A percentile compares a stretch with the other conserved stretches of the same genome.
phyloP scores from a whole-genome alignment of 2,113 vertebrate species.

The Phoxinus phoxinus region DNA sequence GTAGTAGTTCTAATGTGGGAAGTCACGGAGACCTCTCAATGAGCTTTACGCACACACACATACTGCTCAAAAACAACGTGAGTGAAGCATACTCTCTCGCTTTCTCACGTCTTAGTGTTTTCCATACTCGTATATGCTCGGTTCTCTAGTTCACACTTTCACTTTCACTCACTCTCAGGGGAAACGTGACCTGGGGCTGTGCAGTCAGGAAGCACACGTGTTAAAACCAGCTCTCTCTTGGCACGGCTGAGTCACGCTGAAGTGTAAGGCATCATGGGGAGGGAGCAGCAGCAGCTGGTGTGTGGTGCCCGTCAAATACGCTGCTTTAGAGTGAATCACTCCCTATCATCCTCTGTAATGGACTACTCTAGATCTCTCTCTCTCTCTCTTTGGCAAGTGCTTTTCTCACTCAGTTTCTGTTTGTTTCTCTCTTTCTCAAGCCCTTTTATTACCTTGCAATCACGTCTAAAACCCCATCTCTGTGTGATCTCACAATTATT shows the following conservation, averaged over 20 bases:
- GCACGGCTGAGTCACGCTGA: constrained; percentile 63
- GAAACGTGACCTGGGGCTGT: constrained; percentile 71
- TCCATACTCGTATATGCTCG: background rate
- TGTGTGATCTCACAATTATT: background rate
- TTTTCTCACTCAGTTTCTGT: background rate
- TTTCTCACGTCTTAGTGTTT: background rate
- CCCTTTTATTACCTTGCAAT: background rate
- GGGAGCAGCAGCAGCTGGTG: constrained; percentile 66
- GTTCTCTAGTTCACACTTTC: constrained; percentile 19
- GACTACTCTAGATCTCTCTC: constrained; percentile 37
- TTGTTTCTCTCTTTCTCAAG: background rate
- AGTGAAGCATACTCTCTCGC: background rate
- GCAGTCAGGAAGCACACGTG: constrained; percentile 69
- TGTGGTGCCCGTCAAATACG: constrained; percentile 68
- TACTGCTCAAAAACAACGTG: constrained; percentile 1
- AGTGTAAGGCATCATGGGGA: constrained; percentile 33
- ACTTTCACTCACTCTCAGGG: constrained; percentile 43
- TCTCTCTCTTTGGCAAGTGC: background rate
- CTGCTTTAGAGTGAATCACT: constrained; percentile 46
- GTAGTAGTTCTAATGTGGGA: constrained; percentile 21
- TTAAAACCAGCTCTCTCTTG: constrained; percentile 65
- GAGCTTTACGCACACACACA: constrained; percentile 47
- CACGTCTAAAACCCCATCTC: background rate
- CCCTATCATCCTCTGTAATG: constrained; percentile 50
- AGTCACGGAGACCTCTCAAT: constrained; percentile 34